Base-by-base conservation (phyloP, 2,797 vertebrate species). In the Acestrorhynchus altus region DNA sequence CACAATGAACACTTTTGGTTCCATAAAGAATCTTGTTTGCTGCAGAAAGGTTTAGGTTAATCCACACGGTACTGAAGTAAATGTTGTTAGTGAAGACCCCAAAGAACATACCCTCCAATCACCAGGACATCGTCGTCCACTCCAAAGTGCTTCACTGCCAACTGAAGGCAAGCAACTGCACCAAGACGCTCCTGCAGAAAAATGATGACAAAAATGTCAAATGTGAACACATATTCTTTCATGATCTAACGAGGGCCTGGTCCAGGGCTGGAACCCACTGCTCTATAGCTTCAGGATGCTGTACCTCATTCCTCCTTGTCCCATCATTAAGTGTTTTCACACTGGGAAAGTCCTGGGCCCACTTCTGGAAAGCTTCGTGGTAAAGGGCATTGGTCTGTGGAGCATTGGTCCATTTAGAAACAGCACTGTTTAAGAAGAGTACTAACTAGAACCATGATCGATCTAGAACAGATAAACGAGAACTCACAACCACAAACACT, bases 141-240 rank as follows among this genome's bases (percentile, higher is more conserved):
- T 1, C 79, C 77, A 77, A 94, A 94, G 81, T 92, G 88, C 59
- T 90, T 92, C 1, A 95, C 83, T 1, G 88, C 83, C 0, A 95
- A 88, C 65, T 92, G 93, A 81, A 95, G 88, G 74, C 94, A 94
- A 60, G 91, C 89, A 35, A 95, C 89, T 0, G 95, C 94, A 15
- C 95, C 95, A 0, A 93, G 92, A 46, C 95, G 92, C 16, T 88
- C 84, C 95, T 95, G 83, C 16, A 35, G 71, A 71, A 2, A 44
- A 4, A 51, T 2, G 24, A 0, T 35, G 31, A 35, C 31, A 35
- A 35, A n/a, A n/a, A n/a, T n/a, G n/a, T n/a, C n/a, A n/a, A n/a
- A n/a, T n/a, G n/a, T n/a, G n/a, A n/a, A n/a, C n/a, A n/a, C n/a
- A n/a, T n/a, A n/a, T n/a, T n/a, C n/a, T n/a, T n/a, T n/a, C n/a